Percentiles rank a stretch among this genome's conserved stretches.
Conservation (phyloP, 2,113 vertebrate genomes). For the Sylvia atricapilla region DNA sequence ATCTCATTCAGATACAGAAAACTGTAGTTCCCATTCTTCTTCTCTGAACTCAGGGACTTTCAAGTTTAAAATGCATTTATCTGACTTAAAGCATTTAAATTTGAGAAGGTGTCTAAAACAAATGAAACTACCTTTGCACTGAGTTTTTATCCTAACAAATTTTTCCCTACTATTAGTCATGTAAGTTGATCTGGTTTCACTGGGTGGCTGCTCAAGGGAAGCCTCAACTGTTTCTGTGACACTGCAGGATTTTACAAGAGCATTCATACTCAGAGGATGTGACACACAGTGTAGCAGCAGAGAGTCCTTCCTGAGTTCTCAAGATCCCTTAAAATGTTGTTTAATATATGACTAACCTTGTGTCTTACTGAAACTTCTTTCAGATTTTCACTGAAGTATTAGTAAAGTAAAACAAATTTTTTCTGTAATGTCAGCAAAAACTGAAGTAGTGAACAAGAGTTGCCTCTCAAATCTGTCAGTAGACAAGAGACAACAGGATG, state of each 20-base stretch:
- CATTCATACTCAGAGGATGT: background rate
- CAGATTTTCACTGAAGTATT: background rate
- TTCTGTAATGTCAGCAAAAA: background rate
- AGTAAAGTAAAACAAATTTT: background rate
- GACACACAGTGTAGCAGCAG: background rate
- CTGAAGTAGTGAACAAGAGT: background rate
- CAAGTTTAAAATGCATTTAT: background rate
- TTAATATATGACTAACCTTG: background rate
- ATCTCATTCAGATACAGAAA: background rate
- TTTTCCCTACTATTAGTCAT: background rate
- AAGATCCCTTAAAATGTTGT: background rate
- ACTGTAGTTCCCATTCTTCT: fast-evolving
- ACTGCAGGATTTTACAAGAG: background rate
- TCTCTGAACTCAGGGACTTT: background rate
- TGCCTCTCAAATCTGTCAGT: background rate
- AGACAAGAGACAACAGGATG: background rate
- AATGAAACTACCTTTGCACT: background rate
- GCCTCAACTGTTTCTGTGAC: background rate
- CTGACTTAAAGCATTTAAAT: background rate
- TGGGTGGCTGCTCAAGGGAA: background rate
- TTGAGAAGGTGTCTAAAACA: background rate
- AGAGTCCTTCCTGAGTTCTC: background rate
- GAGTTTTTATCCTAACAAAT: background rate
- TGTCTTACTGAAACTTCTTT: background rate
- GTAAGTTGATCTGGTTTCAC: background rate